These are phyloP conservation scores for Ceuthmochares aereus DNA, from an alignment of 2,113 vertebrate genomes.

Conservation along the genomic window DNA sequence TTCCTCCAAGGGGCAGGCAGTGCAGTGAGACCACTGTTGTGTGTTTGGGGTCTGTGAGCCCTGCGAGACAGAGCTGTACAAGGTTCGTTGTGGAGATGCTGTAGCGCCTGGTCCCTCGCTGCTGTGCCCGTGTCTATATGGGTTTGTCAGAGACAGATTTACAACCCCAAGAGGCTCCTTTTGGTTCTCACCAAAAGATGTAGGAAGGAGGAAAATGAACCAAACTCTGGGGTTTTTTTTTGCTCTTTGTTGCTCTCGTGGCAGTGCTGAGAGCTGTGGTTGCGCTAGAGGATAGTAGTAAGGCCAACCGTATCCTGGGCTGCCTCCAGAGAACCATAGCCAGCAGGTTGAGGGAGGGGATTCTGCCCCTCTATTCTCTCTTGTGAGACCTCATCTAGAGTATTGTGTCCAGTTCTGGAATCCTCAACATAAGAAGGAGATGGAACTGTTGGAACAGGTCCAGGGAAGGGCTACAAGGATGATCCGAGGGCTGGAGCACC, in stretches of 20 bases:
- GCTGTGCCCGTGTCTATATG: neutral
- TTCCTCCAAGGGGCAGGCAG: neutral
- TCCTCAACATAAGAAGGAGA: too few species aligned
- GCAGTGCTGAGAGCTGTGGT: neutral
- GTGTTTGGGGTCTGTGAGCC: rapidly evolving
- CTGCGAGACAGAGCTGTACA: neutral
- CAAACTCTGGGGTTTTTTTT: neutral
- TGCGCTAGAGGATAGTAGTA: too few species aligned
- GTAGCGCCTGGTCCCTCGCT: neutral
- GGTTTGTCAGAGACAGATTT: neutral
- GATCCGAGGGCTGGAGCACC: too few species aligned
- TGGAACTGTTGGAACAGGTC: too few species aligned
- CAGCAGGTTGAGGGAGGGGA: too few species aligned
- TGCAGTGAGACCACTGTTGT: rapidly evolving
- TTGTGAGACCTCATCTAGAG: too few species aligned
- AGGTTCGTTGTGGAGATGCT: neutral
- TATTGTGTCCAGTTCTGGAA: too few species aligned
- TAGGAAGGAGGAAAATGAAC: constrained; percentile 17
- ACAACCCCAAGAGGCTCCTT: constrained; percentile 13
- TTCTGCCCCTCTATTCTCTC: too few species aligned
- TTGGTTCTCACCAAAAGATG: neutral
- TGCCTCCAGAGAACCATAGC: too few species aligned
- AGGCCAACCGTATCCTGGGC: too few species aligned
- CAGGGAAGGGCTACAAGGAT: too few species aligned
- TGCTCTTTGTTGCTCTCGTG: neutral